These are phyloP conservation scores for Chorisops tibialis DNA, from an alignment of 2,888 invertebrate species.

Conservation along the genomic window DNA sequence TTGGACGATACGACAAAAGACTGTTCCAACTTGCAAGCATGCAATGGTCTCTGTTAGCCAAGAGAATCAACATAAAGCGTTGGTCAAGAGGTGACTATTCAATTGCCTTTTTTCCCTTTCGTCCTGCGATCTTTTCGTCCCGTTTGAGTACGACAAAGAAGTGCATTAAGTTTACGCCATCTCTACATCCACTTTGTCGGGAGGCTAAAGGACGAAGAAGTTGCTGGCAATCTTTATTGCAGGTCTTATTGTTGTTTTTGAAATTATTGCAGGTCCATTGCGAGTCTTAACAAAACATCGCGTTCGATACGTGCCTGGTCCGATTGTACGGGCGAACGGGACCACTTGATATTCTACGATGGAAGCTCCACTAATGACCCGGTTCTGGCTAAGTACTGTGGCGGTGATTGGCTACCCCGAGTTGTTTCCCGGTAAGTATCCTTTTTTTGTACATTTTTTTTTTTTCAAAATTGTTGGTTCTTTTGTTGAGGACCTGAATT, in stretches of 20 bases:
- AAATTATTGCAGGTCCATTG: constrained; percentile 51
- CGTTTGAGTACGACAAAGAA: no score
- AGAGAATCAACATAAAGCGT: constrained; percentile 62
- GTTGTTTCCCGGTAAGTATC: constrained; percentile 62
- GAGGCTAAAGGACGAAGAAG: neutral
- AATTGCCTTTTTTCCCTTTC: neutral
- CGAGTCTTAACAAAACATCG: constrained; percentile 67
- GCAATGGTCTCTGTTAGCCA: constrained; percentile 85
- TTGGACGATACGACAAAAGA: constrained; percentile 81
- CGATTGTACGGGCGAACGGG: constrained; percentile 77
- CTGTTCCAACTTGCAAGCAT: constrained; percentile 83
- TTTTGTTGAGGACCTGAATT: constrained; percentile 1
- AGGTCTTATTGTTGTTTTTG: neutral
- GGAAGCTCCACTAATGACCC: constrained; percentile 79
- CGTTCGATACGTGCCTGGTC: constrained; percentile 73
- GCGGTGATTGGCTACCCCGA: constrained; percentile 79
- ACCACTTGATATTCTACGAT: constrained; percentile 82
- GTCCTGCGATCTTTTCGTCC: neutral
- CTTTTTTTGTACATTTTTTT: constrained; percentile 8
- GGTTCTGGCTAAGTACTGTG: constrained; percentile 81
- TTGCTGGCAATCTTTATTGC: neutral
- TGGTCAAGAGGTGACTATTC: constrained; percentile 46
- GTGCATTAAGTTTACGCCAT: neutral
- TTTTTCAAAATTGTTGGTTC: neutral
- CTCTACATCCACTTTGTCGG: neutral